These are phyloP conservation scores for Oryzias celebensis DNA, from an alignment of 2,113 vertebrate species.

Conservation along the genomic window DNA sequence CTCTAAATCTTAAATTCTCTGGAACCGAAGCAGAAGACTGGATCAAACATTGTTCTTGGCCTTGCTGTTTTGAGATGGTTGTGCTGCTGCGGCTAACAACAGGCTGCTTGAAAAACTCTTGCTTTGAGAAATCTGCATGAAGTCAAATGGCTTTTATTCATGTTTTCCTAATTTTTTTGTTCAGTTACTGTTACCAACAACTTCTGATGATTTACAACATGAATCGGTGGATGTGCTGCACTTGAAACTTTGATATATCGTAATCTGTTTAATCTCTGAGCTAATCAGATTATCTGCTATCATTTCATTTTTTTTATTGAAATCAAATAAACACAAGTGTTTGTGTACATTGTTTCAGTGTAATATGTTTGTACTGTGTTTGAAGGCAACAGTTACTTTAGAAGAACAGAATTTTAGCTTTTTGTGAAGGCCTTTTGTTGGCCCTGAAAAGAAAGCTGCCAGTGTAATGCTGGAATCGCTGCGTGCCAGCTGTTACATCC, in stretches of 20 bases:
- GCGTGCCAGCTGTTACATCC: slow-evolving; percentile 58
- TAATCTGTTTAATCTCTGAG: slow-evolving; percentile 13
- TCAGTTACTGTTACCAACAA: slow-evolving; percentile 16
- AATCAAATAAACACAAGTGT: neutral
- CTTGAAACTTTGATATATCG: slow-evolving; percentile 29
- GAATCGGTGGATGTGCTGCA: slow-evolving; percentile 44
- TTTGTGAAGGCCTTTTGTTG: slow-evolving; percentile 47
- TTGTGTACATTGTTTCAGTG: neutral
- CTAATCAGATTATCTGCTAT: slow-evolving; percentile 3
- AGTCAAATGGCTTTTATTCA: slow-evolving; percentile 31
- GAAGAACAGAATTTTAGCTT: slow-evolving; percentile 3
- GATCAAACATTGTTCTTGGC: too few species aligned
- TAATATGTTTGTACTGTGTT: slow-evolving; percentile 4
- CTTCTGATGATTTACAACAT: slow-evolving; percentile 32
- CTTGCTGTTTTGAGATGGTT: slow-evolving; percentile 3
- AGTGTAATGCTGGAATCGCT: slow-evolving; percentile 43
- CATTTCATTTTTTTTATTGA: neutral
- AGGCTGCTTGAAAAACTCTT: slow-evolving; percentile 16
- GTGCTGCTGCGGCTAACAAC: slow-evolving; percentile 15
- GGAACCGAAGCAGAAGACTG: slow-evolving; percentile 31
- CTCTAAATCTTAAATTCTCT: slow-evolving; percentile 38
- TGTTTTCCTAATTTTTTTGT: slow-evolving; percentile 30
- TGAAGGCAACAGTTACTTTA: slow-evolving; percentile 6
- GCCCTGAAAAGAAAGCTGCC: slow-evolving; percentile 32
- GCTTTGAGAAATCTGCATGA: slow-evolving; percentile 28